Evolutionary conservation across 2,888 invertebrate genomes (phyloP).

Genomic region (Lycia hirtaria): DNA sequence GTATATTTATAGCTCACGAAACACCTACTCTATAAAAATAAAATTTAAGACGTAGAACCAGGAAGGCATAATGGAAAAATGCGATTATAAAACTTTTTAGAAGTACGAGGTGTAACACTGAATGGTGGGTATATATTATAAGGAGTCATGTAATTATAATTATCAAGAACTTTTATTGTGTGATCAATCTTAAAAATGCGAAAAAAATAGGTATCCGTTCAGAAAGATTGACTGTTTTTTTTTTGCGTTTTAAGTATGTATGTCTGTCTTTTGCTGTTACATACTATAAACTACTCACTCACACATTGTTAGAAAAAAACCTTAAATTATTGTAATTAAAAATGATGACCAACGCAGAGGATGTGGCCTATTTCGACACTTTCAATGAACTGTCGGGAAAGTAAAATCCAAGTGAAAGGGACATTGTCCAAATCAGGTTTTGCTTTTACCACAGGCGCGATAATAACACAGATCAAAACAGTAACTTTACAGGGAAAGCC

Average conservation of each 20-base stretch:
- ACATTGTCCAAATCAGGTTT: slow-evolving; percentile 38
- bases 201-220: too few species aligned
- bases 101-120: too few species aligned
- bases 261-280: too few species aligned
- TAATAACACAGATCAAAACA: slow-evolving; percentile 19
- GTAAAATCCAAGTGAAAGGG: slow-evolving; percentile 41
- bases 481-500: slow-evolving; percentile 15
- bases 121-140: too few species aligned
- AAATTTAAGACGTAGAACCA: neutral
- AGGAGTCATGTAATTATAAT: too few species aligned
- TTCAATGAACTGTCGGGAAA: slow-evolving; percentile 31
- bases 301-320: neutral
- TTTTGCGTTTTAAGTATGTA: too few species aligned
- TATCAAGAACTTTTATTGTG: too few species aligned
- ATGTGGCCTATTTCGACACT: slow-evolving; percentile 11
- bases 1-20: too few species aligned
- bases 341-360: neutral
- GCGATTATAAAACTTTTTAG: too few species aligned
- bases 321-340: neutral
- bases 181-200: neutral
- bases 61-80: too few species aligned
- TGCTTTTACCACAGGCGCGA: slow-evolving; percentile 20
- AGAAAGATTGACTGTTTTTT: too few species aligned
- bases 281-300: neutral
- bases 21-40: too few species aligned